Evolutionary conservation across 1,140 invertebrate species (phyloP), one percentile per base, ranked within the genome.

Genomic region (Araneus ventricosus): DNA sequence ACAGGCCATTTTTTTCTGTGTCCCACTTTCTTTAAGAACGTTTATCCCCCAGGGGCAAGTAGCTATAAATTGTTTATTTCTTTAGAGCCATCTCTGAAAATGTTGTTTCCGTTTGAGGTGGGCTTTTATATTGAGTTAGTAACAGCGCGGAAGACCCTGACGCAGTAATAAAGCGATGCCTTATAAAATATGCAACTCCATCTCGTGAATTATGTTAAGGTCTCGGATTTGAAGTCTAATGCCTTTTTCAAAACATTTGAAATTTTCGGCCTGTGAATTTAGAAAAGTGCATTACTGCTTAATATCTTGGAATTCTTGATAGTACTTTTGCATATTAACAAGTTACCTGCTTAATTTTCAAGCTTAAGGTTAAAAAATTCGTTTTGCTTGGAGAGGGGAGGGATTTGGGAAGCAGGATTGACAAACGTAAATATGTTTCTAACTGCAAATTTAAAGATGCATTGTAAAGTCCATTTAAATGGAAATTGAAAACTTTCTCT

Each of bases 21-120:
- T 63, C 59, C 5, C 52, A 57, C 17, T 2, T 63, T 24, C 6
- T 63, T 63, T 20, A 63, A 8, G 59, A 24, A 63, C 59, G 24
- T 22, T 63, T 63, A 63, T 61, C 22, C 59, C 24, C 59, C n/a
- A n/a, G 24, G 59, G 59, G 22, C 59, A 63, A 63, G 24, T 63
- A 24, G 24, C 24, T 63, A 63, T 63, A 63, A 63, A 63, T 63
- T 63, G 59, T 63, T 63, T 63, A 63, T 63, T 63, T 63, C 24
- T n/a, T 63, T 63, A 63, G 59, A 24, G 59, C 59, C 59, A 63
- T 63, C n/a, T n/a, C n/a, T 8, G n/a, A 63, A 79, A 79, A 79
- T 79, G 70, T 30, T 79, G 27, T 79, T 79, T 30, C 27, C 34
- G 10, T 30, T 34, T 30, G 34, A 24, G 59, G 59, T n/a, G 59